Base-by-base conservation (phyloP, 2,888 invertebrate genomes). In the Cephonodes hylas region DNA sequence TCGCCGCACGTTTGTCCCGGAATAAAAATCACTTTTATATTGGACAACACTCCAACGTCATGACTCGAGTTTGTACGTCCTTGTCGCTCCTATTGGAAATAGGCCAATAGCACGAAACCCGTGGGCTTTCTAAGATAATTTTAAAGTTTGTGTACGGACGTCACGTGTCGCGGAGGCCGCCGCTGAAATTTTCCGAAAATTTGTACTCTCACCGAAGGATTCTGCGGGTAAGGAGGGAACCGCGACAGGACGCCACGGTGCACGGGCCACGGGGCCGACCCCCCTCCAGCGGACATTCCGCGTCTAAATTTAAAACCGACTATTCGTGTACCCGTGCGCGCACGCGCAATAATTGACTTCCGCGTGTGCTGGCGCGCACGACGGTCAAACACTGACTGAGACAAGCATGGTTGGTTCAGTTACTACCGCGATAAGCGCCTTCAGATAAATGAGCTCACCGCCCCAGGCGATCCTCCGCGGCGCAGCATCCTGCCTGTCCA, bases 181-280 rank as follows among this genome's bases (percentile, higher is more conserved):
- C 64, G 66, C 68, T 61, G 75, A 80, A 77, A 76, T 80, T 80
- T 79, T 77, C 76, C 71, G 66, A 79, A 72, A 77, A 81, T 85
- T 79, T 71, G 68, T 73, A 80, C 81, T 85, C 90, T 91, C 88
- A 91, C 91, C 91, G 83, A 84, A 87, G 91, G 87, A 84, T 87
- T 83, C 73, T 81, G 81, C 70, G 81, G 75, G 74, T 83, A 85
- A 76, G 85, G 84, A 73, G 85, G 73, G 80, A 88, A 91, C 76
- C 92, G 91, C 79, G 90, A 81, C 81, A 91, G 88, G 87, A 91
- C 87, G 85, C 89, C 94, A 75, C 94, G 95, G 76, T 93, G 94
- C 73, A 96, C 94, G 69, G 96, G 95, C 96, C 96, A 96, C 83
- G 96, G 96, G 75, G 94, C 95, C 83, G 95, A 94, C 78, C 93